Conservation (phyloP, 2,888 invertebrate species). For the Epiblema foenella region DNA sequence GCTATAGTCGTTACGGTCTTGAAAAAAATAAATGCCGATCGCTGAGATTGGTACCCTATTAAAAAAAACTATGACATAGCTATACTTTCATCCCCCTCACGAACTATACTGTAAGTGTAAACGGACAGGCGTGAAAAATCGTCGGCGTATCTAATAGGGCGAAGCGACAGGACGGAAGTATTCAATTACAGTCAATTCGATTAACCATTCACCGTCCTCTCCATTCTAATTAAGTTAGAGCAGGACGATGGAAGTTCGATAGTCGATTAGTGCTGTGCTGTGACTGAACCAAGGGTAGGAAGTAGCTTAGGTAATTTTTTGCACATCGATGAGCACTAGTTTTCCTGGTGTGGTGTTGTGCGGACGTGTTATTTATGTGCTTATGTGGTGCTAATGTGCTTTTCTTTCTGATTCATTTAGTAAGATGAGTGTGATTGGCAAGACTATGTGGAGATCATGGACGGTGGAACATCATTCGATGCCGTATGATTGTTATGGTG, state of each 20-base stretch:
- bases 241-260: slow-evolving; percentile 24
- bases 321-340: slow-evolving; percentile 61
- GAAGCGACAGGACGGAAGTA: slow-evolving; percentile 45
- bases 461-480: slow-evolving; percentile 50
- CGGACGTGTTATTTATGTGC: slow-evolving; percentile 51
- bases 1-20: background rate
- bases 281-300: slow-evolving; percentile 64
- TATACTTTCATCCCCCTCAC: background rate
- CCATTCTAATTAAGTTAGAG: slow-evolving; percentile 24
- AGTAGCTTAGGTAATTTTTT: slow-evolving; percentile 67
- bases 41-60: too few relatives aligned
- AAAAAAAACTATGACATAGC: background rate
- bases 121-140: slow-evolving; percentile 54
- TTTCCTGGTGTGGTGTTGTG: slow-evolving; percentile 57
- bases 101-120: background rate
- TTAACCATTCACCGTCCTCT: slow-evolving; percentile 23
- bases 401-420: slow-evolving; percentile 47
- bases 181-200: slow-evolving; percentile 37
- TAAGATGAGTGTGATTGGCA: slow-evolving; percentile 60
- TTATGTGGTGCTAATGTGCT: slow-evolving; percentile 30
- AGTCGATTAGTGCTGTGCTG: slow-evolving; percentile 22
- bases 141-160: slow-evolving; percentile 64
- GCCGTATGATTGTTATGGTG: slow-evolving; percentile 55
- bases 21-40: too few relatives aligned
- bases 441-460: slow-evolving; percentile 56